Evolutionary conservation across 2,888 invertebrate species (phyloP).

Genomic region (Diogma glabrata): DNA sequence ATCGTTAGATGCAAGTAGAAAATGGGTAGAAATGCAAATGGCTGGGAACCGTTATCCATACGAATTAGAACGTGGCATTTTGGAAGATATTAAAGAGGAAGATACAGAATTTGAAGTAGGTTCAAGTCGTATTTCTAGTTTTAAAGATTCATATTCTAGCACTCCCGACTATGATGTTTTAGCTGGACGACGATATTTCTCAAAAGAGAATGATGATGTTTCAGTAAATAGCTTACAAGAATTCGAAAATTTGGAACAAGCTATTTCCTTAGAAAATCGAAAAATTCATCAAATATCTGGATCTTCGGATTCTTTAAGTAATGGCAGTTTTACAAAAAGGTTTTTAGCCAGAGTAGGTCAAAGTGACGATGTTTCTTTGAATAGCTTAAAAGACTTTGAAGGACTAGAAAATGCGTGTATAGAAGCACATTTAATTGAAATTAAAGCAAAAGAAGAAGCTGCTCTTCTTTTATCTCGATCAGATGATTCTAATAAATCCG

Average conservation of each 20-base stretch:
- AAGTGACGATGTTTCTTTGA: slow-evolving; percentile 75
- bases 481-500: slow-evolving; percentile 36
- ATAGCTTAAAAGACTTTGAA: slow-evolving; percentile 87
- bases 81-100: slow-evolving; percentile 88
- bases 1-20: slow-evolving; percentile 62
- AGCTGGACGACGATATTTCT: slow-evolving; percentile 70
- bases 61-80: slow-evolving; percentile 68
- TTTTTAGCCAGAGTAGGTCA: slow-evolving; percentile 58
- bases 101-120: slow-evolving; percentile 83
- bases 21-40: slow-evolving; percentile 85
- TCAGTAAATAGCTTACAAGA: slow-evolving; percentile 89
- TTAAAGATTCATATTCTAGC: slow-evolving; percentile 81
- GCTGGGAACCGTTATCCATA: slow-evolving; percentile 54
- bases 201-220: slow-evolving; percentile 79
- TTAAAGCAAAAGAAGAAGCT: slow-evolving; percentile 75
- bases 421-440: slow-evolving; percentile 71
- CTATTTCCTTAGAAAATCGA: slow-evolving; percentile 68
- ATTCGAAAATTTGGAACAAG: slow-evolving; percentile 83
- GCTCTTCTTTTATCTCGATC: slow-evolving; percentile 50
- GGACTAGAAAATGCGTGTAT: slow-evolving; percentile 79
- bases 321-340: slow-evolving; percentile 67
- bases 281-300: slow-evolving; percentile 49
- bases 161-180: slow-evolving; percentile 85
- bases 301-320: slow-evolving; percentile 74
- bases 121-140: slow-evolving; percentile 55